Conservation (phyloP, 2,113 vertebrate species). For the Ailurus styani region DNA sequence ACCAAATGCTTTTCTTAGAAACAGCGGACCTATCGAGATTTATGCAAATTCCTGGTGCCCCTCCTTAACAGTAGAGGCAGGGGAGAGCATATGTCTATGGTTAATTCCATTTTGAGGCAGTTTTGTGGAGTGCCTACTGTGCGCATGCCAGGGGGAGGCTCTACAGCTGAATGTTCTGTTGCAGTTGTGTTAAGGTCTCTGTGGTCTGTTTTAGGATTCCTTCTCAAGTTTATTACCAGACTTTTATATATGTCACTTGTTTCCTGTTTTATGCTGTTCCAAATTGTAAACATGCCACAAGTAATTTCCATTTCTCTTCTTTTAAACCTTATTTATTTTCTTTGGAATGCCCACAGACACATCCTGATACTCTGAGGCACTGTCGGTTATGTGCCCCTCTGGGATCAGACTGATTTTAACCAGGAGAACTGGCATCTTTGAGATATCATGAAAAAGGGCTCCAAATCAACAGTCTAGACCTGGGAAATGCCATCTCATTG, state of each 20-base stretch:
- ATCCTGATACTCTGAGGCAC: neutral
- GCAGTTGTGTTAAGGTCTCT: neutral
- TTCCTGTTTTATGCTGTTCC: slow-evolving; percentile 42
- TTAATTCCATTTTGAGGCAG: neutral
- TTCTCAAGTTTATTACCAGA: neutral
- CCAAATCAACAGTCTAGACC: neutral
- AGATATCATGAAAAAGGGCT: neutral
- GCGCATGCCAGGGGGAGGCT: neutral
- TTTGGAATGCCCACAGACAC: slow-evolving; percentile 23
- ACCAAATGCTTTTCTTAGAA: neutral
- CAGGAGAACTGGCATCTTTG: neutral
- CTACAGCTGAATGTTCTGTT: neutral
- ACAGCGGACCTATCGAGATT: neutral
- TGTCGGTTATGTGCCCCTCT: neutral
- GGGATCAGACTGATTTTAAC: neutral
- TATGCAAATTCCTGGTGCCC: neutral
- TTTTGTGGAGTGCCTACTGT: neutral
- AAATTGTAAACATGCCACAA: slow-evolving; percentile 18
- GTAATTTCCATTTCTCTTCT: slow-evolving; percentile 24
- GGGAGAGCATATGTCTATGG: neutral
- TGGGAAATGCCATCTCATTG: neutral
- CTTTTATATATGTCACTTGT: slow-evolving; percentile 21
- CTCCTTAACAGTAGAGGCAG: neutral
- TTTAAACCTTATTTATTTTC: slow-evolving; percentile 32
- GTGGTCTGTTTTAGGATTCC: neutral